Evolutionary conservation across 2,797 vertebrate species (phyloP).

Genomic region (Enteromius viviparus): DNA sequence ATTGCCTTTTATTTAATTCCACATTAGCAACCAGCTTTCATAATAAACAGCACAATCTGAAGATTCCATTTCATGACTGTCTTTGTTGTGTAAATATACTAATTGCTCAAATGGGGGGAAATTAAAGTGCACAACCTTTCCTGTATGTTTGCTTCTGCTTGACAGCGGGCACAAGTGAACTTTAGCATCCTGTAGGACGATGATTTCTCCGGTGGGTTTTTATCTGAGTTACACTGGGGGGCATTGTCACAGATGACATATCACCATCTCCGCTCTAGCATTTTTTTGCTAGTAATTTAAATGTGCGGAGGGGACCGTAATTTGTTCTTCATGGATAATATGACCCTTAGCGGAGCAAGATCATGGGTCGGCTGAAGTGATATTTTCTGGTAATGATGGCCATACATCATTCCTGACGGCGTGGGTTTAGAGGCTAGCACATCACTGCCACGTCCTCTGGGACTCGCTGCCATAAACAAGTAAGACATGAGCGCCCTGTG

Average conservation of each 20-base stretch:
- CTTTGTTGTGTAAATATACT: constrained; percentile 37
- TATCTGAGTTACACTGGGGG: constrained; percentile 56
- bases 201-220: constrained; percentile 60
- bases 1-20: neutral
- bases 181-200: constrained; percentile 51
- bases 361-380: constrained; percentile 63
- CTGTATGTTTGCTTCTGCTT: constrained; percentile 46
- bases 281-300: constrained; percentile 59
- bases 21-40: neutral
- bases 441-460: constrained; percentile 57
- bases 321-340: constrained; percentile 65
- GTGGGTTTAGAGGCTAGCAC: constrained; percentile 62
- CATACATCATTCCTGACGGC: constrained; percentile 63
- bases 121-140: constrained; percentile 39
- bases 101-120: constrained; percentile 22
- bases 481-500: constrained; percentile 61
- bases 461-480: constrained; percentile 63
- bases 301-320: constrained; percentile 58
- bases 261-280: constrained; percentile 52
- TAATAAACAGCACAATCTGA: neutral
- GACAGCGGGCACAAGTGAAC: constrained; percentile 50
- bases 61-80: constrained; percentile 4
- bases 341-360: constrained; percentile 63
- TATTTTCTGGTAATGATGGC: constrained; percentile 65
- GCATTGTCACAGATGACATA: constrained; percentile 62